A percentile compares a stretch with the other conserved stretches of the same genome.
These are phyloP conservation scores for Pampusana beccarii DNA, from an alignment of 2,113 vertebrate genomes.

Conservation along the genomic window DNA sequence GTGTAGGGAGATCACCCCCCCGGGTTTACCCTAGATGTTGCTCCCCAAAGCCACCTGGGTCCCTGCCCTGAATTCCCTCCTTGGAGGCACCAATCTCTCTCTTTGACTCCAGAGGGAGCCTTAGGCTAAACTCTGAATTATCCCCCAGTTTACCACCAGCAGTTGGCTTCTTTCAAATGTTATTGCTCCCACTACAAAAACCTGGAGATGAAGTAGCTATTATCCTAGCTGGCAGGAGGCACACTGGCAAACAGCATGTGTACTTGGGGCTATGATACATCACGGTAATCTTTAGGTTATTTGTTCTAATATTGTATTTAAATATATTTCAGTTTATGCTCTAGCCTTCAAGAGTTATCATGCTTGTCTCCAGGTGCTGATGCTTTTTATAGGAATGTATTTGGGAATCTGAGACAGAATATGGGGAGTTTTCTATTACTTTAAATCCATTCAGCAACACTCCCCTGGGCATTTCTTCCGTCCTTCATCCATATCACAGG, in stretches of 20 bases:
- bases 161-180: neutral
- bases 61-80: neutral
- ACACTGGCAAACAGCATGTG: neutral
- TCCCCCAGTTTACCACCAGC: neutral
- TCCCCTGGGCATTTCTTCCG: neutral
- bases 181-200: neutral
- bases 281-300: neutral
- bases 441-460: neutral
- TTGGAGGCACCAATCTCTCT: neutral
- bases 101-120: conserved; percentile 55
- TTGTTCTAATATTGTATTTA: neutral
- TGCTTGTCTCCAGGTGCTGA: neutral
- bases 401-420: neutral
- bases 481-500: neutral
- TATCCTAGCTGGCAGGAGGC: neutral
- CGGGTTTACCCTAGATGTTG: neutral
- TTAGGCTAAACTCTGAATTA: conserved; percentile 22
- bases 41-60: neutral
- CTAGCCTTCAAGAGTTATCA: neutral
- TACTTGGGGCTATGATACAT: neutral
- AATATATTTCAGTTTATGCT: neutral
- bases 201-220: neutral
- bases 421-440: neutral
- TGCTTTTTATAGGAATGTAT: neutral
- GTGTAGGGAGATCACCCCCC: fast-evolving